phyloP scores from a whole-genome alignment of 2,888 invertebrate genomes.

The Thereva unica region DNA sequence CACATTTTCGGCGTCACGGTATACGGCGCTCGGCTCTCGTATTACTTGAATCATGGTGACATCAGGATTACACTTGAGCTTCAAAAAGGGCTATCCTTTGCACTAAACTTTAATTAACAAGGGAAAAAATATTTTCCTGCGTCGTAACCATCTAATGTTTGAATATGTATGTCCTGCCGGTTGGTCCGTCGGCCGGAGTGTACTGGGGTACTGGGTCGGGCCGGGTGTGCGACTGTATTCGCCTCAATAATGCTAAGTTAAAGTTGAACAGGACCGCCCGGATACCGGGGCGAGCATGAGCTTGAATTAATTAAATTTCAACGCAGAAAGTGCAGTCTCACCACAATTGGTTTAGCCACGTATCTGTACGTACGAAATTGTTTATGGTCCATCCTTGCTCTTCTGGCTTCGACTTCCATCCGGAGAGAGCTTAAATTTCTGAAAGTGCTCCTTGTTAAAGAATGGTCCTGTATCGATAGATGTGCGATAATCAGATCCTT shows the following conservation, averaged over 20 bases:
- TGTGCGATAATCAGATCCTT: too few relatives aligned
- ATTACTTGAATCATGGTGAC: conserved; percentile 14
- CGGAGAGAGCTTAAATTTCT: too few relatives aligned
- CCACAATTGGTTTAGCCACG: conserved; percentile 33
- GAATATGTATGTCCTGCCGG: conserved; percentile 5
- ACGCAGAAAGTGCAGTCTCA: conserved; percentile 31
- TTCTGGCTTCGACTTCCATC: too few relatives aligned
- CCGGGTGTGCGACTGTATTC: conserved; percentile 21
- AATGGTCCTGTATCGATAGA: too few relatives aligned
- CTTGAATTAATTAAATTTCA: conserved; percentile 34
- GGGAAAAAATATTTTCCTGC: conserved; percentile 26
- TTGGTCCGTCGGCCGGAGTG: conserved; percentile 11
- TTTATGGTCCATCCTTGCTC: conserved; percentile 12
- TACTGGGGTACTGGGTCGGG: conserved; percentile 20
- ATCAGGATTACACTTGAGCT: conserved; percentile 27
- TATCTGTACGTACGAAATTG: conserved; percentile 21
- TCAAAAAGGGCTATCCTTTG: conserved; percentile 21
- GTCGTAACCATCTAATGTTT: conserved; percentile 1
- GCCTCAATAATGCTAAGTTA: conserved; percentile 25
- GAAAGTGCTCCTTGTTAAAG: too few relatives aligned
- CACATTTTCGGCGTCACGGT: conserved; percentile 17
- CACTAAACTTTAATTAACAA: conserved; percentile 31
- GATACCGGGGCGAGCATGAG: conserved; percentile 20
- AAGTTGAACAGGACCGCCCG: conserved; percentile 25
- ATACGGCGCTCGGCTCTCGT: not conserved